Evolutionary conservation across 2,797 vertebrate species (phyloP), one percentile per base, ranked within the genome.

Genomic region (Tinamus major): DNA sequence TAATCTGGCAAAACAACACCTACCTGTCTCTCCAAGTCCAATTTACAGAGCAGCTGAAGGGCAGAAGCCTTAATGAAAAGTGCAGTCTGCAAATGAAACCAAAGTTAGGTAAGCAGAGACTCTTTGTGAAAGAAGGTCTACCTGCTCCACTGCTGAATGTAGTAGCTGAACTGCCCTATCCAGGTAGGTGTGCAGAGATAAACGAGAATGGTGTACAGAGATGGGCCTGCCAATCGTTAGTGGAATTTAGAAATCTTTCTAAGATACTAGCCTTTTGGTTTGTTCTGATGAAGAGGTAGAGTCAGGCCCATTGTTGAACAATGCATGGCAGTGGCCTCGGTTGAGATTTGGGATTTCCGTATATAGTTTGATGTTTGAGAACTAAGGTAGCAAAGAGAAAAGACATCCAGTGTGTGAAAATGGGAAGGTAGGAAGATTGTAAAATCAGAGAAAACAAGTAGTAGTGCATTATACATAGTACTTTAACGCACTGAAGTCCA

Each of bases 1-100:
- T 61, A 42, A 59, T 77, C 72, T 91, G 90, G 84, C 82, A 69
- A 85, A 87, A 76, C 85, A 42, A 55, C 62, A 85, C 41, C 46
- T 0, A 0, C 35, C 58, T 71, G 46, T 90, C 84, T 62, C 56
- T 85, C 39, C n/a, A 42, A 65, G 31, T 75, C 65, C 79, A 42
- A 93, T 69, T 92, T 94, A 69, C n/a, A 59, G 53, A 87, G 9
- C 55, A 65, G 27, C 15, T 76, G 46, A 88, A 84, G 61, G 42
- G 44, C 41, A 59, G 13, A 46, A 65, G 53, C 10, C 61, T 59
- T 89, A 72, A 58, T 80, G 65, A 80, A 93, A 69, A 51, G 83
- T 20, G 55, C 35, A 1, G 1, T 65, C 59, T 76, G 39, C 7
- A 72, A 33, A 56, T 61, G 18, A 84, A 93, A 91, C 16, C 51